phyloP scores from a whole-genome alignment of 1,140 invertebrate genomes.

The Bicyclus anynana region DNA sequence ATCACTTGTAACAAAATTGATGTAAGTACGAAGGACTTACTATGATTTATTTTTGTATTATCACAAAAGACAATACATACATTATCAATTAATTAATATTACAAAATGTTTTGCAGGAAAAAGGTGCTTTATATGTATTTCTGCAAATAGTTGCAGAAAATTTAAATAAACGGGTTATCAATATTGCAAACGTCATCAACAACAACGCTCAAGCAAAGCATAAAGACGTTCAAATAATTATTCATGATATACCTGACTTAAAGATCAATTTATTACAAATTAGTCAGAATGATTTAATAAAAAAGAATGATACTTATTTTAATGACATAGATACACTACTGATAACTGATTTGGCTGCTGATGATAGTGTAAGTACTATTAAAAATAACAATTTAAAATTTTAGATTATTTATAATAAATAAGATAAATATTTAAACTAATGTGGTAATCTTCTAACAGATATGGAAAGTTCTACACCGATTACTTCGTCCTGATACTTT shows the following conservation, averaged over 20 bases:
- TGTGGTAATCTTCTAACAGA: constrained; percentile 8
- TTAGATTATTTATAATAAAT: neutral
- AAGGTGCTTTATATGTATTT: constrained; percentile 15
- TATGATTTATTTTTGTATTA: too few species aligned
- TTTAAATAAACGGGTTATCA: neutral
- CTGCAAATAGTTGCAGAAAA: constrained; percentile 19
- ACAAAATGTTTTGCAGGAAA: constrained; percentile 29
- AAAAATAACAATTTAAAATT: constrained; percentile 4
- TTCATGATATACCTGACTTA: constrained; percentile 13
- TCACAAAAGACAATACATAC: too few species aligned
- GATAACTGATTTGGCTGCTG: constrained; percentile 23
- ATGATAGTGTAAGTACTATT: too few species aligned
- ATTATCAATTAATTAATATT: too few species aligned
- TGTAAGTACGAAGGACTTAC: too few species aligned
- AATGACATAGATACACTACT: constrained; percentile 22
- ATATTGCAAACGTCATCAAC: neutral
- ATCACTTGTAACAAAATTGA: constrained; percentile 18
- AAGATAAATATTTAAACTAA: neutral
- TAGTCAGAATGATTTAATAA: constrained; percentile 11
- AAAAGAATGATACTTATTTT: neutral
- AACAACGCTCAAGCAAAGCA: neutral
- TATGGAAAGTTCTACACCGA: constrained; percentile 24
- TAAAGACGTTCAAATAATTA: neutral
- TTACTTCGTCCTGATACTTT: constrained; percentile 22
- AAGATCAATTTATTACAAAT: constrained; percentile 17